Base-by-base conservation (phyloP, 2,888 invertebrate genomes). In the Tyria jacobaeae region DNA sequence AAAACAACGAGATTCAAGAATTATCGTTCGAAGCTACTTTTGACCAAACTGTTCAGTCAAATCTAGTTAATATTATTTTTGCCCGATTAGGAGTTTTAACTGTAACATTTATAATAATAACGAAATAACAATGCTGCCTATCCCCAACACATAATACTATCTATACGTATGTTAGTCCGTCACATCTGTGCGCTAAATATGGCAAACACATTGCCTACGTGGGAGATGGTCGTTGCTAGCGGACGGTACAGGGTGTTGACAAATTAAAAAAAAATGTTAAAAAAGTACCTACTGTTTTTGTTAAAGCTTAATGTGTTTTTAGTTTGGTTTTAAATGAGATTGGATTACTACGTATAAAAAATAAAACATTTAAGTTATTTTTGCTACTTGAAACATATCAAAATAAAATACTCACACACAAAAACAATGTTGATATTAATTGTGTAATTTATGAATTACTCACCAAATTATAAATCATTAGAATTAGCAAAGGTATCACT, bases 121-220 rank as follows among this genome's bases (percentile, higher is more conserved):
- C n/a, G 14, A 39, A 57, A 41, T 34, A 37, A 58, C 34, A 44
- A 41, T 34, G 10, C 25, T 56, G 39, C 49, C 49, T 57, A 49
- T 52, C 51, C 53, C n/a, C 27, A 6, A 47, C 41, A 52, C 34
- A 34, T 27, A 24, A 10, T 24, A 44, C 34, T n/a, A 53, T 54
- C 47, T 35, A 39, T 49, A 27, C 51, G 62, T 62, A 49, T 64
- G 66, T 71, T 52, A 62, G 56, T 65, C 64, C 44, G 65, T 61
- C 76, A 81, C 85, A 86, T 82, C 78, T 84, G 84, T 66, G 64
- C 60, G 70, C 82, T 81, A 82, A 86, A 87, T 85, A 83, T 87
- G 87, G 84, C 57, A 55, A 70, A 67, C 87, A 87, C 84, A 86
- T 87, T 86, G 85, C 76, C 66, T 72, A 84, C 83, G 87, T 83